These are phyloP conservation scores for pig (Sus scrofa) DNA, from an alignment of 2,113 vertebrate species.

Conservation along the genomic window DNA sequence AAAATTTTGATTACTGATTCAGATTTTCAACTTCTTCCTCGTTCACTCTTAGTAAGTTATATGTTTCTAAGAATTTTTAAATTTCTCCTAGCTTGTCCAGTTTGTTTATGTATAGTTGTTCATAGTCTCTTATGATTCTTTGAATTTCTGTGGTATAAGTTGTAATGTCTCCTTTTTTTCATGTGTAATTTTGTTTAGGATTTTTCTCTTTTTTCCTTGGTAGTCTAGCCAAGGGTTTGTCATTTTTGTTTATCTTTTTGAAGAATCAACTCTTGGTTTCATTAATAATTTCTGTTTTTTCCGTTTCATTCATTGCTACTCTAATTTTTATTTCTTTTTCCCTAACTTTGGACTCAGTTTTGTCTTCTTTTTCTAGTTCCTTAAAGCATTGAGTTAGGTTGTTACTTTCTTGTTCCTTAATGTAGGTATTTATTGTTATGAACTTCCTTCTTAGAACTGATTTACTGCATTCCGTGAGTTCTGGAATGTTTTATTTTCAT, in stretches of 20 bases:
- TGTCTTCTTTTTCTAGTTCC: too few species aligned
- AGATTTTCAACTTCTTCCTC: neutral
- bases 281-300: too few species aligned
- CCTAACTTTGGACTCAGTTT: too few species aligned
- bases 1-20: neutral
- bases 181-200: neutral
- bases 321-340: too few species aligned
- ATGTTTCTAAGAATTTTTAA: neutral
- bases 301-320: too few species aligned
- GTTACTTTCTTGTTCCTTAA: neutral
- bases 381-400: neutral
- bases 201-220: neutral
- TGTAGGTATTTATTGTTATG: neutral
- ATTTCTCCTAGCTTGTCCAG: neutral
- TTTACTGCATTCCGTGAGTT: too few species aligned
- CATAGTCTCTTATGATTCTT: neutral
- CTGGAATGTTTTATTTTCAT: too few species aligned
- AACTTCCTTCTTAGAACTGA: neutral
- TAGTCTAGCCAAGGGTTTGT: neutral
- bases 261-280: too few species aligned
- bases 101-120: neutral
- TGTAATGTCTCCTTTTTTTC: neutral
- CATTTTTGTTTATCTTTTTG: too few species aligned
- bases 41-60: neutral
- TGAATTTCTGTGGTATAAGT: neutral